Evolutionary conservation across 2,888 invertebrate genomes (phyloP).

Genomic region (Drosophila atroscutellata): DNA sequence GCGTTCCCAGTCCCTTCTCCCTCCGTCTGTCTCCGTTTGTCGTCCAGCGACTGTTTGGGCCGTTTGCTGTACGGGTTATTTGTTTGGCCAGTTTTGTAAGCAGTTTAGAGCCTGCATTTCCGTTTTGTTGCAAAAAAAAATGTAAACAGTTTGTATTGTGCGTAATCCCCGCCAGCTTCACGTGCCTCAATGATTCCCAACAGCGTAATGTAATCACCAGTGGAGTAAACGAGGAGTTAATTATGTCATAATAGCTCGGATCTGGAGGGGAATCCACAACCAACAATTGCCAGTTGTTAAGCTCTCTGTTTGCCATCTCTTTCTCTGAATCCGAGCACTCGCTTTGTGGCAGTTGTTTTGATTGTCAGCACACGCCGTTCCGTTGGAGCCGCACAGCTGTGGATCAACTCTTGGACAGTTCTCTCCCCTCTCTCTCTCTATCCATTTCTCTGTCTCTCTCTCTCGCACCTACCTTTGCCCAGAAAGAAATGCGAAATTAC

Average conservation of each 20-base stretch:
- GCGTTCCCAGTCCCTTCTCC: slow-evolving; percentile 25
- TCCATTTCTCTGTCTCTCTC: not conserved
- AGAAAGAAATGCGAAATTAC: slow-evolving; percentile 17
- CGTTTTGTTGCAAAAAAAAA: slow-evolving; percentile 68
- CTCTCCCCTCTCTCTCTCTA: not conserved
- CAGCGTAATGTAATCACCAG: slow-evolving; percentile 69
- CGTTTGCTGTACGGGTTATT: slow-evolving; percentile 69
- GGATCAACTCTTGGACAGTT: slow-evolving; percentile 23
- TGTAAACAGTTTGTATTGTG: slow-evolving; percentile 71
- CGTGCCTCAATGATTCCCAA: slow-evolving; percentile 25
- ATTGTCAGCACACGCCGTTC: slow-evolving; percentile 50
- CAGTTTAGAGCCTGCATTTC: slow-evolving; percentile 75
- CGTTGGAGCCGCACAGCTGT: slow-evolving; percentile 48
- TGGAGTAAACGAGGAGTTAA: slow-evolving; percentile 70
- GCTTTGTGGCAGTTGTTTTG: slow-evolving; percentile 46
- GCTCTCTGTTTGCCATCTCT: slow-evolving; percentile 42
- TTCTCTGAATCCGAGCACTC: slow-evolving; percentile 18
- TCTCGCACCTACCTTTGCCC: not conserved
- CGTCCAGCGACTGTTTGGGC: slow-evolving; percentile 12
- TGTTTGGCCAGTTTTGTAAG: slow-evolving; percentile 64
- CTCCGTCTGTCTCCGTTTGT: not conserved
- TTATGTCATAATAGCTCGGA: slow-evolving; percentile 70
- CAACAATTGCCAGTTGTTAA: slow-evolving; percentile 54
- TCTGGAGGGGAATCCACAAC: slow-evolving; percentile 36
- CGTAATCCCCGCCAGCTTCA: slow-evolving; percentile 60